Conservation (phyloP, 1,140 invertebrate species). For the Nephila pilipes region DNA sequence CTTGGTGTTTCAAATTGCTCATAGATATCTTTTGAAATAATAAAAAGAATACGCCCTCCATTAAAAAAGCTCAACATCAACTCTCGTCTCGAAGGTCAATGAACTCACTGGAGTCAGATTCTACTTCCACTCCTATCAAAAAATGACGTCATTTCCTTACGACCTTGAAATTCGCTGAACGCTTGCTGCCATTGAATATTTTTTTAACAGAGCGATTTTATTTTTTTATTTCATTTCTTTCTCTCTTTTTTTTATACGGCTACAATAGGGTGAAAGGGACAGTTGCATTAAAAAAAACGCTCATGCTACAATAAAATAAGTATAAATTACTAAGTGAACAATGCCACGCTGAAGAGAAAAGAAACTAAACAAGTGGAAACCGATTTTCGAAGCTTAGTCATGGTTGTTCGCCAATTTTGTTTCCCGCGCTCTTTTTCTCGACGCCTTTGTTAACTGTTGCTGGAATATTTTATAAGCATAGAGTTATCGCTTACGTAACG, state of each 20-base stretch:
- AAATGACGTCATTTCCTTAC: slow-evolving; percentile 70
- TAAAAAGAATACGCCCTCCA: slow-evolving; percentile 26
- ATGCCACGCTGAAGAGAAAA: slow-evolving; percentile 36
- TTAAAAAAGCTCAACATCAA: background rate
- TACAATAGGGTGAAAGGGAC: slow-evolving; percentile 64
- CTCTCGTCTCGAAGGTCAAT: slow-evolving; percentile 16
- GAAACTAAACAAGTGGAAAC: slow-evolving; percentile 34
- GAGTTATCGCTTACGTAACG: slow-evolving; percentile 41
- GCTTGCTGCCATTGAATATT: slow-evolving; percentile 42
- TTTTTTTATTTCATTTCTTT: background rate
- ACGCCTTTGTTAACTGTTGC: slow-evolving; percentile 38
- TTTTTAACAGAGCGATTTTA: slow-evolving; percentile 12
- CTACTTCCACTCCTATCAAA: slow-evolving; percentile 41
- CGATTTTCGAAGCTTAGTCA: slow-evolving; percentile 47
- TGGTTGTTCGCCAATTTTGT: slow-evolving; percentile 49
- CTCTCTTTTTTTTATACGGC: slow-evolving; percentile 1
- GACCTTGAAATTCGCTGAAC: slow-evolving; percentile 65
- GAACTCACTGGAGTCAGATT: slow-evolving; percentile 9
- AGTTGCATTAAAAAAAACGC: slow-evolving; percentile 51
- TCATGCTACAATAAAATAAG: slow-evolving; percentile 63
- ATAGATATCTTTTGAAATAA: background rate
- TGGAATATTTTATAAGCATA: slow-evolving; percentile 38
- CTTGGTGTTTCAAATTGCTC: slow-evolving; percentile 5
- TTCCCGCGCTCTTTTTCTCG: slow-evolving; percentile 45
- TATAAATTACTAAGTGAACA: slow-evolving; percentile 56